Conservation (phyloP, 2,888 invertebrate genomes). For the Monochamus alternatus region DNA sequence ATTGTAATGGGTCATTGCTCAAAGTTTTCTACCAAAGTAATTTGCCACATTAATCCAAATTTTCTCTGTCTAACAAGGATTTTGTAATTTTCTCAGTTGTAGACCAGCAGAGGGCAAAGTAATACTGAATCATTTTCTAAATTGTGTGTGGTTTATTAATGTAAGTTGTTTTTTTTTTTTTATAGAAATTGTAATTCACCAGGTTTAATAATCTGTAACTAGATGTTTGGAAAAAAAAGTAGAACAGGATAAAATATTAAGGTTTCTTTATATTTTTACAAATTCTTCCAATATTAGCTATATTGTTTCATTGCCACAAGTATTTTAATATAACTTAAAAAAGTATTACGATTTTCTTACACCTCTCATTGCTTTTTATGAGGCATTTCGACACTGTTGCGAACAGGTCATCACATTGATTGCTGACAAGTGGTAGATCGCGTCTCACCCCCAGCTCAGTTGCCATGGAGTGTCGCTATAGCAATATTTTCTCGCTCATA, state of each 20-base stretch:
- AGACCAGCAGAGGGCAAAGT: conserved; percentile 19
- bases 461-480: conserved; percentile 69
- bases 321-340: not conserved
- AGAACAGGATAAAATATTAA: not conserved
- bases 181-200: not conserved
- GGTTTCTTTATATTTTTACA: too few relatives aligned
- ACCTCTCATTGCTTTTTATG: too few relatives aligned
- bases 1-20: conserved; percentile 54
- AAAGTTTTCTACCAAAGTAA: conserved; percentile 47
- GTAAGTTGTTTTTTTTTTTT: conserved; percentile 21
- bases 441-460: conserved; percentile 64
- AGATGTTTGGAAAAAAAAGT: too few relatives aligned
- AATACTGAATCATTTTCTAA: not conserved
- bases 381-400: not conserved
- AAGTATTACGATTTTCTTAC: too few relatives aligned
- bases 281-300: not conserved
- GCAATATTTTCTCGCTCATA: conserved; percentile 65
- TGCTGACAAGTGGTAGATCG: conserved; percentile 58
- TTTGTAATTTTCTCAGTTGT: conserved; percentile 45
- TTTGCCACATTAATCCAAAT: conserved; percentile 44
- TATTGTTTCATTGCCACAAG: not conserved
- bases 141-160: conserved; percentile 19
- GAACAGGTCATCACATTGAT: conserved; percentile 56
- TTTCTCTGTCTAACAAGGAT: conserved; percentile 24
- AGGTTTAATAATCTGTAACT: too few relatives aligned